phyloP scores from a whole-genome alignment of 2,797 vertebrate genomes.

The Coccyzus lansbergi region DNA sequence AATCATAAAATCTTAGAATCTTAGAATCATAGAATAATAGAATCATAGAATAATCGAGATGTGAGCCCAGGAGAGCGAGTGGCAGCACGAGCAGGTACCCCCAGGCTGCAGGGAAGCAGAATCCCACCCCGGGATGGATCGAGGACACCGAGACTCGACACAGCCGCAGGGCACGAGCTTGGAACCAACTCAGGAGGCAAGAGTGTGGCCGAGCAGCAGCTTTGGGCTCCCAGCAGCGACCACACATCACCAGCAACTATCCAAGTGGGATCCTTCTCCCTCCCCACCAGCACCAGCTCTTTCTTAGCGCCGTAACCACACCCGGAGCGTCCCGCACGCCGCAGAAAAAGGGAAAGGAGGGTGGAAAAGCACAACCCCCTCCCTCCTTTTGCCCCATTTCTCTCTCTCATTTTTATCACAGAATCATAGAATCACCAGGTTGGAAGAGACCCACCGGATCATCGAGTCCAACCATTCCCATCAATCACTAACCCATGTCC shows the following conservation, averaged over 20 bases:
- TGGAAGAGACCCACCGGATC: no score
- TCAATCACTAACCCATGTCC: no score
- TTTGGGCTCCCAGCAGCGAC: background rate
- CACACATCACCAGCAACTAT: background rate
- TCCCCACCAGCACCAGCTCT: background rate
- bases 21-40: no score
- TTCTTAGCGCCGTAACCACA: background rate
- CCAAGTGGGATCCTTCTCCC: rapidly evolving
- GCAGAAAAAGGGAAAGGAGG: background rate
- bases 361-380: background rate
- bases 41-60: no score
- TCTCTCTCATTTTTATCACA: no score
- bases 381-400: background rate
- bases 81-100: background rate
- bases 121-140: no score
- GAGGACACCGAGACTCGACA: background rate
- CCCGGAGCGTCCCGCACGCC: background rate
- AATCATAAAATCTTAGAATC: no score
- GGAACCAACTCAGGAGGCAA: background rate
- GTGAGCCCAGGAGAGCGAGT: background rate
- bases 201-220: background rate
- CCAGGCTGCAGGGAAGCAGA: no score
- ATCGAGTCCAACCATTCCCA: no score
- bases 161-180: background rate
- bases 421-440: no score